Evolutionary conservation across 2,113 vertebrate species (phyloP), one percentile per base, ranked within the genome.

Genomic region (Seriola dumerili): DNA sequence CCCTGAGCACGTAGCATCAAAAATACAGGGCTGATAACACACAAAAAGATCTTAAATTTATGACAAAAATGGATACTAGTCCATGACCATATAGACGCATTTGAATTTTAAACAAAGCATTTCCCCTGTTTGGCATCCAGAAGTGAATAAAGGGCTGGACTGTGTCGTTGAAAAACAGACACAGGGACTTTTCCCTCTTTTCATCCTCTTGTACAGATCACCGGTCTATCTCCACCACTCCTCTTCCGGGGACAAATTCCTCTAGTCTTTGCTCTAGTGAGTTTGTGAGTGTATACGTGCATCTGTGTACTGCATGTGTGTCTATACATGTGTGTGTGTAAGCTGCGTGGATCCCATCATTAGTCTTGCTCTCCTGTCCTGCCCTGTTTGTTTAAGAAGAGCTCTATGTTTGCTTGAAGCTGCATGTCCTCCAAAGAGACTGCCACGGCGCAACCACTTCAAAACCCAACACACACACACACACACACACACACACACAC

Each of bases 351-450:
- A 92, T 96, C 95, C 94, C 94, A 84, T 96, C 96, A 96, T 97
- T 96, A 96, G 95, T 97, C 97, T 97, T 94, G 89, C 85, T 91
- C 92, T 89, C 94, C 96, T 94, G 96, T 96, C 96, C 96, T 93
- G 96, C 96, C 95, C 94, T 95, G 96, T 96, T 96, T 97, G 95
- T 94, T 96, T 94, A 96, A 89, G 92, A 70, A 79, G 81, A 89
- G 81, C 91, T 79, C 73, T 59, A 67, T 94, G 90, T 94, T 94
- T 94, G 92, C 89, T 89, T 61, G 88, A 80, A 84, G 81, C 86
- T 87, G 78, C 78, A 69, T 70, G 92, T 91, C 89, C 92, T 92
- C 92, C 75, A 85, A 80, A 91, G 83, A 82, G 72, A 83, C 78
- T 76, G 84, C 87, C 81, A 86, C 83, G 82, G 79, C 40, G 19